These are phyloP conservation scores for Brachypteracias leptosomus DNA, from an alignment of 2,113 vertebrate genomes.

Conservation along the genomic window DNA sequence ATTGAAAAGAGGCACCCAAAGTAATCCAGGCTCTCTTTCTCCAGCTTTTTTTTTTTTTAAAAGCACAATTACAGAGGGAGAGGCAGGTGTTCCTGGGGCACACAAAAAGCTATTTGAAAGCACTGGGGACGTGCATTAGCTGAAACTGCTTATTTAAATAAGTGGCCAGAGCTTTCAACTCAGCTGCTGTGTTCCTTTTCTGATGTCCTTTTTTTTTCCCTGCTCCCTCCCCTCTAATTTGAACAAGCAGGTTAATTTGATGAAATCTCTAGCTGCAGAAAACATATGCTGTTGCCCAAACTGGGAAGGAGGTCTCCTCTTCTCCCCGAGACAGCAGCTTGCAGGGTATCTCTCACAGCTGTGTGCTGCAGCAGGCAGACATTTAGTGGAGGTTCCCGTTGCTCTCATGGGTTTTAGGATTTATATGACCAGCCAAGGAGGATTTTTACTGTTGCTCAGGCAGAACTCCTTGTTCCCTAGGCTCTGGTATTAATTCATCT, in stretches of 20 bases:
- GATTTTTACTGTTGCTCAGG: neutral
- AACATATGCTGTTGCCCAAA: neutral
- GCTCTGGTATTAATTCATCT: neutral
- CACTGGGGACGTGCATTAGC: neutral
- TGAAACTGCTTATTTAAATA: slow-evolving; percentile 47
- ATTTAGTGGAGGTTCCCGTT: neutral
- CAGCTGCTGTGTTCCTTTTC: neutral
- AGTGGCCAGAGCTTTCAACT: slow-evolving; percentile 44
- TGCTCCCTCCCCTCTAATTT: neutral
- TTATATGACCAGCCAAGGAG: neutral
- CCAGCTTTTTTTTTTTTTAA: neutral
- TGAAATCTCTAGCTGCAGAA: neutral
- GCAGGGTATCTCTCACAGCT: neutral
- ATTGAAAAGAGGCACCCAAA: neutral
- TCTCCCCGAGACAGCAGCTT: neutral
- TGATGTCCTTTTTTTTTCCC: neutral
- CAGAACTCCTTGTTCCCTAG: neutral
- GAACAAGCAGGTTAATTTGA: slow-evolving; percentile 24
- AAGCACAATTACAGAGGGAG: neutral
- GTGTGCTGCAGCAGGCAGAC: neutral
- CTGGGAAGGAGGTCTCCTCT: neutral
- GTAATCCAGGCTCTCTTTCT: neutral
- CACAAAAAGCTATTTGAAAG: slow-evolving; percentile 20
- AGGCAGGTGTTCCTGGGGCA: neutral
- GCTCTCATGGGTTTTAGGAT: neutral